A percentile compares a stretch with the other conserved stretches of the same genome.
phyloP scores from a whole-genome alignment of 2,888 invertebrate genomes.

The Odontomyia ornata region DNA sequence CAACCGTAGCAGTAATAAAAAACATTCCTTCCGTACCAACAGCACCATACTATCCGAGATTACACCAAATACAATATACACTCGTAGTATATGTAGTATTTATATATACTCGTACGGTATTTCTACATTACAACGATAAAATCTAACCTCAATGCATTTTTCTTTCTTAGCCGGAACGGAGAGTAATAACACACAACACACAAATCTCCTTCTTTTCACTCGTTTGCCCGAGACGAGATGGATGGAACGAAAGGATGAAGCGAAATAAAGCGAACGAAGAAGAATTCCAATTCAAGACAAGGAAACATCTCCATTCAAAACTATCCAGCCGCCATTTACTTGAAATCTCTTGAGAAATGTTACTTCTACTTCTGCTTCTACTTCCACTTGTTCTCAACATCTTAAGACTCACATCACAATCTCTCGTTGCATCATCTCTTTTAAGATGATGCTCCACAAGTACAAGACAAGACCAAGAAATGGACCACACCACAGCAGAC shows the following conservation, averaged over 20 bases:
- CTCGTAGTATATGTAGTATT: too few species aligned
- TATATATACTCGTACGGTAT: too few species aligned
- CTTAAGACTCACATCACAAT: not conserved
- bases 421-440: too few species aligned
- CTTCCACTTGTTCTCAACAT: not conserved
- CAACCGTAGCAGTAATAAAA: not conserved
- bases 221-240: too few species aligned
- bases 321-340: constrained; percentile 15
- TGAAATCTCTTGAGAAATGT: constrained; percentile 14
- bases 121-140: constrained; percentile 1
- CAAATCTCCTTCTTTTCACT: constrained; percentile 13
- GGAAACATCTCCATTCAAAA: constrained; percentile 12
- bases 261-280: not conserved
- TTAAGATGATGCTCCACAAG: too few species aligned
- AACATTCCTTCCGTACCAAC: not conserved
- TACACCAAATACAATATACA: not conserved
- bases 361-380: constrained; percentile 2
- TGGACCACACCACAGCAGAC: not conserved
- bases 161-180: constrained; percentile 4
- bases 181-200: constrained; percentile 6
- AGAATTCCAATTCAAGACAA: constrained; percentile 5
- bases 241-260: not conserved
- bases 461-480: not conserved
- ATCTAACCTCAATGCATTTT: constrained; percentile 10
- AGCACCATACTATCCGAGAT: not conserved